phyloP scores from a whole-genome alignment of 2,888 invertebrate species.

The Acanthosoma haemorrhoidale region DNA sequence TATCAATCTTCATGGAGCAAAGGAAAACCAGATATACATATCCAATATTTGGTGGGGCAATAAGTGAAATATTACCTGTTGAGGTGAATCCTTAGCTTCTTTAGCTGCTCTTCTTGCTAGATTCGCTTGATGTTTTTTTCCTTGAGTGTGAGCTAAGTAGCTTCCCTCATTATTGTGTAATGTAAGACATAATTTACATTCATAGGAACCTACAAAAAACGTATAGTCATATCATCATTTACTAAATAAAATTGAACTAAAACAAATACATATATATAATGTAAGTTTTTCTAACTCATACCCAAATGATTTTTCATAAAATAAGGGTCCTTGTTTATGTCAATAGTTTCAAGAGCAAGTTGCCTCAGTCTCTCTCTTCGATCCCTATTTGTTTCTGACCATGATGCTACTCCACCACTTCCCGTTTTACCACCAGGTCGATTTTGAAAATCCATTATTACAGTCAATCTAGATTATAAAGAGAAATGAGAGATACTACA shows the following conservation, averaged over 20 bases:
- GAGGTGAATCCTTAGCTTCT: constrained; percentile 95
- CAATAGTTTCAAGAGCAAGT: constrained; percentile 95
- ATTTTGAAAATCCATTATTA: constrained; percentile 94
- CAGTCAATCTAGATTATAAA: neutral
- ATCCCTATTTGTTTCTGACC: constrained; percentile 97
- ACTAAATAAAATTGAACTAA: no score
- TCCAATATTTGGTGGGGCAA: neutral
- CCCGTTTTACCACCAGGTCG: constrained; percentile 98
- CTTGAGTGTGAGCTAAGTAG: constrained; percentile 97
- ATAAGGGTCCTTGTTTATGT: constrained; percentile 98
- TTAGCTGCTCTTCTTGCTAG: constrained; percentile 95
- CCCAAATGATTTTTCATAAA: constrained; percentile 99
- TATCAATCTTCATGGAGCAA: no score
- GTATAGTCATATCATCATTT: neutral
- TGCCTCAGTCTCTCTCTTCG: constrained; percentile 91
- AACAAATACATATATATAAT: no score
- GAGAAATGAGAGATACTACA: no score
- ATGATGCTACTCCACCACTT: constrained; percentile 97
- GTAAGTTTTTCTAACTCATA: constrained; percentile 44
- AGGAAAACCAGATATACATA: no score
- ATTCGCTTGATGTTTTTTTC: constrained; percentile 99
- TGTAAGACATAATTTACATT: constrained; percentile 97
- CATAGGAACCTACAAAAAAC: constrained; percentile 72
- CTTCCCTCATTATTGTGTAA: constrained; percentile 99
- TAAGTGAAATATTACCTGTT: no score